Evolutionary conservation across 2,797 vertebrate genomes (phyloP), one percentile per base, ranked within the genome.

Genomic region (Tolypeutes matacus): DNA sequence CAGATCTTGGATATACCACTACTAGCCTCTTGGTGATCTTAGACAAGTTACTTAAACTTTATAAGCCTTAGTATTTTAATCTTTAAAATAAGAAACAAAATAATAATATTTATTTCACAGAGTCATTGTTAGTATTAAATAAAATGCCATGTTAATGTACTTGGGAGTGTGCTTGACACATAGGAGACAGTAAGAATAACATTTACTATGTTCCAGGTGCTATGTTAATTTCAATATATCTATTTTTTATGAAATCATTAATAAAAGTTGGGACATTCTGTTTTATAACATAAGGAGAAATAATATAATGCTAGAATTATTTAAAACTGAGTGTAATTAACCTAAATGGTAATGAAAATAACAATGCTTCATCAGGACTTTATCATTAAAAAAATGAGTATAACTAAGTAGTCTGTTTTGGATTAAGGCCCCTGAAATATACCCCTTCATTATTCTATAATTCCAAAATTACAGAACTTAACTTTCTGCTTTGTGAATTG

Each of bases 381-480:
- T 77, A 80, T 75, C 64, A 62, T 80, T 75, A 88, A 25, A 92
- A 96, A 96, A 91, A 93, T n/a, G 5, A 94, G 25, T 42, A 14
- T 15, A 93, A 75, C 18, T 15, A 93, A 80, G 23, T 60, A 62
- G 7, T 58, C 18, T 76, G 94, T 91, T 14, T 34, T 13, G 6
- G 8, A n/a, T 49, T 39, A 75, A 84, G 39, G 8, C 14, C 1
- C 29, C 34, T 76, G 60, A 65, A 53, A 12, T 89, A 17, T 13
- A 51, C 5, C 86, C 12, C 18, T 49, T 67, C 72, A 67, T 20
- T 20, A 46, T 75, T 94, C 31, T 80, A 12, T 67, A 65, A 86
- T 77, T 77, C 39, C 23, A 62, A 60, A 83, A 58, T 51, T 14
- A 36, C 62, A 51, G 13, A 23, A 46, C 23, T 70, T 88, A 31